Evolutionary conservation across 2,113 vertebrate genomes (phyloP).

Genomic region (Coryphaenoides rupestris): DNA sequence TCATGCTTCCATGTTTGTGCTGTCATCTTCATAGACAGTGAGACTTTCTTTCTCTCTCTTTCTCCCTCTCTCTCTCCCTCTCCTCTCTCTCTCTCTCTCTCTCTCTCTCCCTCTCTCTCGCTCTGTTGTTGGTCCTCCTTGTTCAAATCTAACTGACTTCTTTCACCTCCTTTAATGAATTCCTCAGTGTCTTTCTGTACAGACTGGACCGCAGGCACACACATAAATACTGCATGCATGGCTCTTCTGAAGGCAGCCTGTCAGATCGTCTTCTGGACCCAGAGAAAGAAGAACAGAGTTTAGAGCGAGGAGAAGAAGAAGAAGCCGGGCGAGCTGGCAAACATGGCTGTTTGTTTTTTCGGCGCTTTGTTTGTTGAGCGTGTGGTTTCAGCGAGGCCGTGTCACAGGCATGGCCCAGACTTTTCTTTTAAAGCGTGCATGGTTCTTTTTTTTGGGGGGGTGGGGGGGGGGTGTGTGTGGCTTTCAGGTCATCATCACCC

Average conservation of each 20-base stretch:
- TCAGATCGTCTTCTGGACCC: constrained; percentile 71
- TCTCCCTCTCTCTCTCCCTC: too few relatives aligned
- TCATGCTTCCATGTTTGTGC: constrained; percentile 51
- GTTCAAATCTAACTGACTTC: constrained; percentile 65
- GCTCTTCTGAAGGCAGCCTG: constrained; percentile 72
- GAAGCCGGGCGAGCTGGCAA: too few relatives aligned
- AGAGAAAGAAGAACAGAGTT: constrained; percentile 46
- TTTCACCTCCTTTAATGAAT: constrained; percentile 74
- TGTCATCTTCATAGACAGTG: constrained; percentile 56
- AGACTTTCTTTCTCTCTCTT: too few relatives aligned
- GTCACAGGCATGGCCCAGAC: too few relatives aligned
- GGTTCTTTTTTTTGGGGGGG: too few relatives aligned
- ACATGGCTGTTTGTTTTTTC: too few relatives aligned
- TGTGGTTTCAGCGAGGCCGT: too few relatives aligned
- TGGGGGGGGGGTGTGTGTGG: too few relatives aligned
- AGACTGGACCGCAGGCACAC: constrained; percentile 62
- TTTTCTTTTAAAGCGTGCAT: too few relatives aligned
- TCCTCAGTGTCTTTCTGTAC: constrained; percentile 72
- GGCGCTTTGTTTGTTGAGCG: too few relatives aligned
- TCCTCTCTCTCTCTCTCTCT: constrained; percentile 35
- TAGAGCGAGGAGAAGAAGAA: constrained; percentile 54
- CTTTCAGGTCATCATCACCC: constrained; percentile 15
- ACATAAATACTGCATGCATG: constrained; percentile 72
- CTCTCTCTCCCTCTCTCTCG: constrained; percentile 39
- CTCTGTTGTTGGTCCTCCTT: constrained; percentile 64